These are phyloP conservation scores for Brachirus orientalis DNA, from an alignment of 2,113 vertebrate species.

Conservation along the genomic window DNA sequence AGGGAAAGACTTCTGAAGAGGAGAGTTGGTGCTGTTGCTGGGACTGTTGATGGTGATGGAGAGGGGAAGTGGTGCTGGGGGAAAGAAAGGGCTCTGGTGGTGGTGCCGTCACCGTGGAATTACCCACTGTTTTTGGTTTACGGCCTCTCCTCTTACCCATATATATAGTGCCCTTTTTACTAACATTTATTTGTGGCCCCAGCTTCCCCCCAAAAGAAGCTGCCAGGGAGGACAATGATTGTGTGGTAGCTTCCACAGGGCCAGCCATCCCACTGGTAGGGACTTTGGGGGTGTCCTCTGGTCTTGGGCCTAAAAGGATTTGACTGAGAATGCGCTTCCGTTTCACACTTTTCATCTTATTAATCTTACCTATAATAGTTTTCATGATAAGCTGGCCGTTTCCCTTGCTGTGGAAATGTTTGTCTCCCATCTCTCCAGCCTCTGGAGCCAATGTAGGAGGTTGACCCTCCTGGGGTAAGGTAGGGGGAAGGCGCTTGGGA, in stretches of 20 bases:
- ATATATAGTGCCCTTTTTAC: conserved; percentile 99
- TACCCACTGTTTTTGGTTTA: conserved; percentile 88
- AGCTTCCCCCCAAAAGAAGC: conserved; percentile 94
- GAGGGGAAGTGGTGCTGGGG: conserved; percentile 80
- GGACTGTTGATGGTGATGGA: conserved; percentile 79
- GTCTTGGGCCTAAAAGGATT: conserved; percentile 85
- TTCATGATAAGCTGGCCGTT: conserved; percentile 96
- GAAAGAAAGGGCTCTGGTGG: conserved; percentile 78
- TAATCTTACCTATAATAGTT: conserved; percentile 97
- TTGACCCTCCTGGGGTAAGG: conserved; percentile 82
- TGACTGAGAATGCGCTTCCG: conserved; percentile 95
- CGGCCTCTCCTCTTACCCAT: conserved; percentile 98
- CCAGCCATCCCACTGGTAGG: conserved; percentile 46
- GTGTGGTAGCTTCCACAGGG: conserved; percentile 80
- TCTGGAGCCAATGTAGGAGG: conserved; percentile 85
- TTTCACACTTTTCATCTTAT: conserved; percentile 98
- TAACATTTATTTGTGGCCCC: conserved; percentile 98
- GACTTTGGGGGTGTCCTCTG: conserved; percentile 74
- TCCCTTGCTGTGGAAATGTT: conserved; percentile 87
- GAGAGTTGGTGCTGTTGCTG: conserved; percentile 82
- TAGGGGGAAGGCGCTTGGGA: conserved; percentile 92
- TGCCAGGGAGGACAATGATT: conserved; percentile 92
- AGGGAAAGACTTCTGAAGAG: conserved; percentile 88
- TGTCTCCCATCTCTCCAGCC: conserved; percentile 85
- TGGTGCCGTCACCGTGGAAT: conserved; percentile 35